Evolutionary conservation across 1,140 invertebrate species (phyloP), one percentile per base, ranked within the genome.

Genomic region (Lepidostoma basale): DNA sequence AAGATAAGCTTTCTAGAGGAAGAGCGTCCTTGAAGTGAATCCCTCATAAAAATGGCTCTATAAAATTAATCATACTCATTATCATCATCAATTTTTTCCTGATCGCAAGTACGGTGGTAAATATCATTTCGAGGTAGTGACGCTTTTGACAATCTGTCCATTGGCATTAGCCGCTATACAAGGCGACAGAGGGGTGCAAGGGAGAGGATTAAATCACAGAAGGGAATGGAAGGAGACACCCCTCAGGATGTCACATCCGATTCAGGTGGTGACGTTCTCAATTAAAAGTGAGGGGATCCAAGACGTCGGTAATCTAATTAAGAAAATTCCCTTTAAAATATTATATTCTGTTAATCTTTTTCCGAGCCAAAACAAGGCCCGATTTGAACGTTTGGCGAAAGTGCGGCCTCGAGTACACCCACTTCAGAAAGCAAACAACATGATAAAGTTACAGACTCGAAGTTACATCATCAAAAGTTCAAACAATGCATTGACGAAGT

Each of bases 171-270:
- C 42, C 25, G 16, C 30, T 47, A n/a, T 63, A 4, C 16, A 20
- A 16, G 44, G 9, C 16, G 12, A 12, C 3, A 44, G 25, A 58
- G 52, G 52, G 52, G 9, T 9, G 12, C 9, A 4, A 44, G 25
- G 33, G 52, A 28, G 52, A 33, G 52, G 62, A 30, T 62, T 28
- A 62, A 62, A 59, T 59, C 56, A 59, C 18, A 25, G 36, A 26
- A 20, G 2, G 30, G 3, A 1, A 12, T 18, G 26, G 18, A 45
- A 12, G 23, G 44, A 42, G 10, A 20, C 25, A 25, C 45, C 44
- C 59, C 42, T 42, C 42, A 49, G 22, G 62, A 63, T 49, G 62
- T 63, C 42, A 66, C 49, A 56, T 56, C 33, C 47, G 30, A 56
- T 49, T 36, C 47, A 56, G 40, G 47, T 56, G 30, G 25, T 62